phyloP scores from a whole-genome alignment of 2,797 vertebrate species.

The Neomorphus geoffroyi region DNA sequence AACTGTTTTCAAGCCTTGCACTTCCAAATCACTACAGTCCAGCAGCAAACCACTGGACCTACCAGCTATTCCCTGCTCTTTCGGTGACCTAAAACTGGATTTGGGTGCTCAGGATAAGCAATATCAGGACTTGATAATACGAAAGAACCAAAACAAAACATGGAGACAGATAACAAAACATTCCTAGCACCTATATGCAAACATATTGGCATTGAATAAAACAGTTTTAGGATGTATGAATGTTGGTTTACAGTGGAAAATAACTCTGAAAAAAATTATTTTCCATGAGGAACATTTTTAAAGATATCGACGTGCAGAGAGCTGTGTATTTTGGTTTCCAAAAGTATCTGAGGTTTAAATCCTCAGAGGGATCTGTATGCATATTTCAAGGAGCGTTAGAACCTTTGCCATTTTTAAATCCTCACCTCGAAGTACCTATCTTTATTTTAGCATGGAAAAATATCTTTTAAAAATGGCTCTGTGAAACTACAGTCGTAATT shows the following conservation, averaged over 20 bases:
- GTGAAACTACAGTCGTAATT: not conserved
- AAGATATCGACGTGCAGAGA: not conserved
- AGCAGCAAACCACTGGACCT: not conserved
- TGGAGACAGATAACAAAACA: not conserved
- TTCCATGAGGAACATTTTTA: not conserved
- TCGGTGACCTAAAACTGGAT: not conserved
- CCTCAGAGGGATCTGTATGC: not conserved
- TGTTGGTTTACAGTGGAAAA: not conserved
- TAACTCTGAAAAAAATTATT: not conserved
- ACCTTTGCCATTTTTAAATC: not conserved
- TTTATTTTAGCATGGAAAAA: rapidly evolving
- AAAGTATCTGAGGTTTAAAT: not conserved
- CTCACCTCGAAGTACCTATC: not conserved
- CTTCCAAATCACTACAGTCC: not conserved
- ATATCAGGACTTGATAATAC: not conserved
- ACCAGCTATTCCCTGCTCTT: not conserved
- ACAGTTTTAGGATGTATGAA: not conserved
- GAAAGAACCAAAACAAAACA: not conserved
- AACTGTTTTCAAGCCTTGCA: not conserved
- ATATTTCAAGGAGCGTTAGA: not conserved
- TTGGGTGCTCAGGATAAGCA: not conserved
- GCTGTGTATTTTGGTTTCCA: not conserved
- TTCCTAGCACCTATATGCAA: not conserved
- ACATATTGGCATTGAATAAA: not conserved
- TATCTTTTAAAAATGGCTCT: not conserved